Evolutionary conservation across 2,888 invertebrate species (phyloP), one percentile per base, ranked within the genome.

Genomic region (Papilio protenor): DNA sequence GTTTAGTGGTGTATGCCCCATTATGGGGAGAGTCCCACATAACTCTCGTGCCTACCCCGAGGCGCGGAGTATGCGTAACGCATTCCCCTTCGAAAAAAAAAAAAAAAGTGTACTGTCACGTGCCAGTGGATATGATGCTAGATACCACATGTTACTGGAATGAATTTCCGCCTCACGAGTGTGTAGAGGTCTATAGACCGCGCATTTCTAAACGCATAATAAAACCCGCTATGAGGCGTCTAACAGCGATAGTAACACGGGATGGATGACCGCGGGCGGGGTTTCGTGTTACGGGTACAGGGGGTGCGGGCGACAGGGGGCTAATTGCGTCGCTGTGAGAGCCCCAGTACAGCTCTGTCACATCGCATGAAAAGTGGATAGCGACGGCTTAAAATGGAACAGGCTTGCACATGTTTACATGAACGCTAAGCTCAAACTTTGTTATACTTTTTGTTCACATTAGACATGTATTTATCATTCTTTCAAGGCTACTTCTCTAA

Each of bases 361-460:
- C 74, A 52, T 45, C 47, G 27, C 66, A 66, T 69, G 66, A 66
- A 69, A 64, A 74, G 66, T 69, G 66, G 66, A 69, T 69, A 75
- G 55, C 66, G 18, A 75, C 52, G 40, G 75, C 47, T 75, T 55
- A 64, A 75, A 66, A 66, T 75, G 64, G 66, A 75, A 69, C 74
- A 66, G 52, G 45, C 66, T 21, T 45, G n/a, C 40, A 66, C 21
- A 21, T 45, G 66, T 69, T 69, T 45, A 69, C 66, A 45, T 69
- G 40, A 45, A 69, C 12, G 45, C 14, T 66, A 40, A 18, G 40
- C 66, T 40, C n/a, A n/a, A 16, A 33, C 55, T 55, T 55, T 55
- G n/a, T 5, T n/a, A 55, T 21, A 10, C 21, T 55, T 55, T 18
- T 55, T n/a, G 16, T 55, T n/a, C 21, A 55, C 6, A 55, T 55